Percentiles rank a stretch among this genome's conserved stretches.
Evolutionary conservation across 2,113 vertebrate species (phyloP).

Genomic region (Anarhynchus alexandrinus): DNA sequence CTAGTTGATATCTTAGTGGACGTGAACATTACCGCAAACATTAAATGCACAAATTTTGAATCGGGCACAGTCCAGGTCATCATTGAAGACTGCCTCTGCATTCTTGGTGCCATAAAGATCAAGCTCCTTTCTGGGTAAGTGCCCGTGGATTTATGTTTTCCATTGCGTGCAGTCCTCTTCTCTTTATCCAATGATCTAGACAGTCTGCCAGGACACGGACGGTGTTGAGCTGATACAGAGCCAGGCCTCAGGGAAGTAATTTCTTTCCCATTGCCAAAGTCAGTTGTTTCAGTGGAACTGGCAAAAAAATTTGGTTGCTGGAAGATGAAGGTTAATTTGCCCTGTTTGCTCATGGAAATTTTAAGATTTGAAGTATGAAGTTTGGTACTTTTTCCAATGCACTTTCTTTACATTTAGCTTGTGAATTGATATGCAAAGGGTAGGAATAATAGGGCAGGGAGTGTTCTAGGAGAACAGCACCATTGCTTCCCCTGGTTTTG

Average conservation of each 20-base stretch:
- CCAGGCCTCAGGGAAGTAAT: neutral
- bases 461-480: neutral
- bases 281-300: neutral
- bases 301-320: neutral
- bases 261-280: neutral
- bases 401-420: neutral
- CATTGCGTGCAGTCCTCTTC: neutral
- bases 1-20: slow-evolving; percentile 6
- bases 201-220: neutral
- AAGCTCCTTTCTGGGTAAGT: slow-evolving; percentile 34
- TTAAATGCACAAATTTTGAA: slow-evolving; percentile 23
- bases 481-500: neutral
- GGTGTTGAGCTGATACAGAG: neutral
- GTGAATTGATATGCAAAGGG: neutral
- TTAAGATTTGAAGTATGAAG: neutral
- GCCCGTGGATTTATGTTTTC: neutral
- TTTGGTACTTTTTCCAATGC: neutral
- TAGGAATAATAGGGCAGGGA: neutral
- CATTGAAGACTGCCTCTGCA: slow-evolving; percentile 39
- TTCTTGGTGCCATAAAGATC: neutral
- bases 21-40: slow-evolving; percentile 3
- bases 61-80: neutral
- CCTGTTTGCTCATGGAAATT: neutral
- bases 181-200: neutral
- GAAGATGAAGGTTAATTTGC: neutral